These are phyloP conservation scores for Pteruthius melanotis DNA, from an alignment of 2,113 vertebrate genomes.

Conservation along the genomic window DNA sequence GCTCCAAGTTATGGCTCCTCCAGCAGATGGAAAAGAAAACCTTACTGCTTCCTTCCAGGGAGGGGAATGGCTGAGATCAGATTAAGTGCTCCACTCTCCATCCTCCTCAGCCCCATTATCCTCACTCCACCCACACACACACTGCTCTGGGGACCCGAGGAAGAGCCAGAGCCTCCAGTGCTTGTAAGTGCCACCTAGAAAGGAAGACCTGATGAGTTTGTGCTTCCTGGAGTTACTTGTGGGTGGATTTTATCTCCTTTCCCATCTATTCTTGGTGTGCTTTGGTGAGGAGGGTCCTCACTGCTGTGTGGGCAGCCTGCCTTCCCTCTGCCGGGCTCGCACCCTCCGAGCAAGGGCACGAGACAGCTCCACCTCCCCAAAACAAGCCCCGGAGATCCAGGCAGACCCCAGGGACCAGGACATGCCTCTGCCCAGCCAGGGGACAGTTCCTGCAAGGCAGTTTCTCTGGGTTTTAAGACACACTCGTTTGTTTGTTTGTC, in stretches of 20 bases:
- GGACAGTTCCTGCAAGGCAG: neutral
- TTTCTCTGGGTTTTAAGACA: neutral
- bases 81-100: neutral
- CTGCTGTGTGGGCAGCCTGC: neutral
- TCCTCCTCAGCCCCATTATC: neutral
- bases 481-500: conserved; percentile 41
- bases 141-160: neutral
- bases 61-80: neutral
- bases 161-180: neutral
- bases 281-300: neutral
- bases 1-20: neutral
- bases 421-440: neutral
- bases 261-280: neutral
- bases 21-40: neutral
- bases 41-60: neutral
- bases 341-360: accelerated
- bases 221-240: neutral
- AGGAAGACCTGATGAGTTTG: neutral
- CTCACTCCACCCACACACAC: neutral
- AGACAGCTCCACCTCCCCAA: neutral
- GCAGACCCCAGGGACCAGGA: neutral
- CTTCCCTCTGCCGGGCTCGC: neutral
- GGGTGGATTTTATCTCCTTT: neutral
- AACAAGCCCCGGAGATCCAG: neutral
- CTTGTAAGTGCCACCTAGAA: neutral